Evolutionary conservation across 2,888 invertebrate species (phyloP).

Genomic region (Megaustenia siamemsis): DNA sequence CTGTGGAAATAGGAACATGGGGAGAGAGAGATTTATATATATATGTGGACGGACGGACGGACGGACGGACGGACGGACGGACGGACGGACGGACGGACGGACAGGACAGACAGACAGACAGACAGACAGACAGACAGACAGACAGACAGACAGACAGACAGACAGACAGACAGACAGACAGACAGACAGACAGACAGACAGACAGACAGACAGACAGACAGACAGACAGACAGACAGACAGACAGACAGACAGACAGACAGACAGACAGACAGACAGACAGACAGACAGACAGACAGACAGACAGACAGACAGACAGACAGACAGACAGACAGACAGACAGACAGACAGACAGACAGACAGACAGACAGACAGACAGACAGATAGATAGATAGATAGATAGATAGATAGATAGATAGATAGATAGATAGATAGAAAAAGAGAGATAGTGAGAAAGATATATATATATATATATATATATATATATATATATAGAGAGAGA

Average conservation of each 20-base stretch:
- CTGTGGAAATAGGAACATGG: no score
- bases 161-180: no score
- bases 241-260: background rate
- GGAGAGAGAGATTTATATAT: background rate
- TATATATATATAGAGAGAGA: no score
- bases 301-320: background rate
- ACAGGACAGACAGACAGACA: no score
- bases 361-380: background rate
- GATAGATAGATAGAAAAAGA: no score
- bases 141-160: constrained; percentile 9
- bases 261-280: no score
- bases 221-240: background rate
- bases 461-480: no score
- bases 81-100: no score
- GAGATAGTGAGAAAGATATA: no score
- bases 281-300: background rate
- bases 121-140: background rate
- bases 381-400: no score
- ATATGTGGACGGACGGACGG: no score
- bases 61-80: no score
- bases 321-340: background rate
- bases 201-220: background rate
- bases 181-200: background rate
- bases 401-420: background rate
- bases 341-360: constrained; percentile 3